These are phyloP conservation scores for Drosophila lacicola DNA, from an alignment of 2,888 invertebrate genomes.

Conservation along the genomic window DNA sequence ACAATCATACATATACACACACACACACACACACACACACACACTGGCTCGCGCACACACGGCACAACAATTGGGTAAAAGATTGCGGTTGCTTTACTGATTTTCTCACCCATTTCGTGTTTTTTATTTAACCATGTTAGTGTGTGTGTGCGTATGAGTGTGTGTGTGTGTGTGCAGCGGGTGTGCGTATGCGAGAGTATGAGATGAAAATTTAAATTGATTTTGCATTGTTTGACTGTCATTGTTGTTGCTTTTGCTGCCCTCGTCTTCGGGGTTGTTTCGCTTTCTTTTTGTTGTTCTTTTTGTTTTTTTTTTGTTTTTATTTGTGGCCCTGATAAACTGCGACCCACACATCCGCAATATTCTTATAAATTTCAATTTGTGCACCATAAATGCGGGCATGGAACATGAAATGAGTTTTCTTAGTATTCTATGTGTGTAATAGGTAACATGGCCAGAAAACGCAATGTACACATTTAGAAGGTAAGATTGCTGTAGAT, in stretches of 20 bases:
- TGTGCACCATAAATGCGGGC: conserved; percentile 59
- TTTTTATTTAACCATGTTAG: conserved; percentile 20
- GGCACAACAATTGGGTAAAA: conserved; percentile 78
- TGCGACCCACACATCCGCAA: conserved; percentile 47
- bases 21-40: conserved; percentile 14
- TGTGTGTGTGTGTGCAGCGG: conserved; percentile 12
- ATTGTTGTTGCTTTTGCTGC: conserved; percentile 69
- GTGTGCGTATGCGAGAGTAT: conserved; percentile 28
- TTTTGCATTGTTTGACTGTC: conserved; percentile 79
- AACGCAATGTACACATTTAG: neutral
- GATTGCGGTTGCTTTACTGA: conserved; percentile 81
- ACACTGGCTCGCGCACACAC: conserved; percentile 6
- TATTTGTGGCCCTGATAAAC: conserved; percentile 45
- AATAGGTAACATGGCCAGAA: conserved; percentile 4
- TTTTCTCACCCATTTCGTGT: conserved; percentile 75
- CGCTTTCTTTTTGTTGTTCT: conserved; percentile 14
- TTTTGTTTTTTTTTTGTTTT: conserved; percentile 30
- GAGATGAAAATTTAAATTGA: conserved; percentile 82
- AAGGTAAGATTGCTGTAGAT: neutral
- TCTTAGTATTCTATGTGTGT: conserved; percentile 24
- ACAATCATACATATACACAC: conserved; percentile 25
- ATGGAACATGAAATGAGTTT: conserved; percentile 14
- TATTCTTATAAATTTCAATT: conserved; percentile 82
- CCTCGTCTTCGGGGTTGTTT: conserved; percentile 49
- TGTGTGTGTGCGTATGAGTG: conserved; percentile 24